Conservation (phyloP, 2,797 vertebrate genomes). For the Nyctibius grandis region DNA sequence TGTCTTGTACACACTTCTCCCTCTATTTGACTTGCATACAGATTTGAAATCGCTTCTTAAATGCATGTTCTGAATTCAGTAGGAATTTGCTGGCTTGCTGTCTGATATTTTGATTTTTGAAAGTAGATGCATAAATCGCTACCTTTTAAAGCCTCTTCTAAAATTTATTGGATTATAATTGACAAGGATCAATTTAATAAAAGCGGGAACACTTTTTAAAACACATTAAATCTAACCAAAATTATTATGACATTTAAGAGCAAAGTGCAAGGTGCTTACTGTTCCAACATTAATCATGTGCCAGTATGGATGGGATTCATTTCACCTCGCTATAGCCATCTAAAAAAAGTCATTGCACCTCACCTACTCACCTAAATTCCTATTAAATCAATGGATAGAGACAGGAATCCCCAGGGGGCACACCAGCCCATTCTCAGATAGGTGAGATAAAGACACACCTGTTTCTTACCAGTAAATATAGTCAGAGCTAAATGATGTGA, state of each 20-base stretch:
- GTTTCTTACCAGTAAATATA: not conserved
- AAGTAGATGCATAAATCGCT: not conserved
- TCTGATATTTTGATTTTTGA: conserved; percentile 29
- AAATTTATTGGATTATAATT: conserved; percentile 47
- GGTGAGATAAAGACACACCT: not conserved
- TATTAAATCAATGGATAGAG: not conserved
- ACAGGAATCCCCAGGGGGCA: not conserved
- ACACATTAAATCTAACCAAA: conserved; percentile 24
- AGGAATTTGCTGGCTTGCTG: not conserved
- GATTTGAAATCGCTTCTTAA: conserved; percentile 12
- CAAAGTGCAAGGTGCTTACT: conserved; percentile 32
- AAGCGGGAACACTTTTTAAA: not conserved
- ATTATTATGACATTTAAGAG: conserved; percentile 26
- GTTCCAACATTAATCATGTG: conserved; percentile 37
- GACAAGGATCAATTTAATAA: conserved; percentile 20
- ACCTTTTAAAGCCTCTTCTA: not conserved
- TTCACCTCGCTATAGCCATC: not conserved
- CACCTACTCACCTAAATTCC: not conserved
- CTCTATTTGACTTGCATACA: not conserved
- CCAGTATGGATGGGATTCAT: not conserved
- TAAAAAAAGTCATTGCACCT: conserved; percentile 12
- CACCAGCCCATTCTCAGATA: not conserved
- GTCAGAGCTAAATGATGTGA: not conserved
- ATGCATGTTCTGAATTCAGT: not conserved
- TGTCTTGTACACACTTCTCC: not conserved